Percentiles rank a stretch among this genome's conserved stretches.
Evolutionary conservation across 1,140 invertebrate genomes (phyloP).

Genomic region (Cheumatopsyche charites): DNA sequence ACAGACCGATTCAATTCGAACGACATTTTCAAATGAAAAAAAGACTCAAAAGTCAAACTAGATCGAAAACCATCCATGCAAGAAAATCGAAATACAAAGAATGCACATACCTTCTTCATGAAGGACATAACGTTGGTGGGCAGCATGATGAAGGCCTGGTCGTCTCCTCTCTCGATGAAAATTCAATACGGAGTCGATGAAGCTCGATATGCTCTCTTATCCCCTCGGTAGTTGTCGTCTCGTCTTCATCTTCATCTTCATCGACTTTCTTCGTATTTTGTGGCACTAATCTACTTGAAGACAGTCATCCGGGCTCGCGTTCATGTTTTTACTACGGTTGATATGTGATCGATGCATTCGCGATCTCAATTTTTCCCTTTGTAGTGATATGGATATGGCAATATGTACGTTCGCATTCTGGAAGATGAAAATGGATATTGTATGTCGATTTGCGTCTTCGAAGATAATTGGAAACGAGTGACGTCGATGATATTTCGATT

Average conservation of each 20-base stretch:
- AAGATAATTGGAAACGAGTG: too few species aligned
- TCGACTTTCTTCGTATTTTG: not conserved
- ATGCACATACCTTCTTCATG: slow-evolving; percentile 77
- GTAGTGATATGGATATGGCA: not conserved
- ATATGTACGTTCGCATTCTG: too few species aligned
- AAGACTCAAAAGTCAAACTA: too few species aligned
- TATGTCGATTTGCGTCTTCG: too few species aligned
- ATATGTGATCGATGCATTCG: not conserved
- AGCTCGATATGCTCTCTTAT: slow-evolving; percentile 3
- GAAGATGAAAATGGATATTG: too few species aligned
- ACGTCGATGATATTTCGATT: too few species aligned
- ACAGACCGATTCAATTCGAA: too few species aligned
- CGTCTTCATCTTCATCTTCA: slow-evolving; percentile 7
- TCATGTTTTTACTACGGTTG: not conserved
- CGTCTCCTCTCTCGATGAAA: slow-evolving; percentile 6
- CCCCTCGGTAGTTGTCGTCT: slow-evolving; percentile 4
- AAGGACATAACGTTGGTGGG: slow-evolving; percentile 81
- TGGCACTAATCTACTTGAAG: not conserved
- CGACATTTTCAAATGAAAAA: too few species aligned
- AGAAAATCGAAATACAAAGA: not conserved
- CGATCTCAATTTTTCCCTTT: slow-evolving; percentile 2
- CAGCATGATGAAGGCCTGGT: slow-evolving; percentile 67
- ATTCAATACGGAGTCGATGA: not conserved
- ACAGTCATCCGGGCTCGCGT: not conserved
- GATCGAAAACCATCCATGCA: too few species aligned